phyloP scores from a whole-genome alignment of 2,797 vertebrate species.

The Manis pentadactyla region DNA sequence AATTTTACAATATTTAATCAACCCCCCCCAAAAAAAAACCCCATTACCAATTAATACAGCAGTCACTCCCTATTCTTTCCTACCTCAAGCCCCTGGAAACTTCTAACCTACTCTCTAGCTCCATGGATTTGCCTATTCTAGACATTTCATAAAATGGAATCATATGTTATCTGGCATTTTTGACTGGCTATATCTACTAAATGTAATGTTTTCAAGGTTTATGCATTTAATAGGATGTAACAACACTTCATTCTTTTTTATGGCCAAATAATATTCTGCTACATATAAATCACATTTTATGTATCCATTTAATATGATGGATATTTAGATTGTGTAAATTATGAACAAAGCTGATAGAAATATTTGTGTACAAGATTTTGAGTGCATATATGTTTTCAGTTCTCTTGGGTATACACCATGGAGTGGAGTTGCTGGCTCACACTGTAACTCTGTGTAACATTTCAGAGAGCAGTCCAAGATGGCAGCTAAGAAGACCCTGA shows the following conservation, averaged over 20 bases:
- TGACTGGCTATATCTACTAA: neutral
- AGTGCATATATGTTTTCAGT: neutral
- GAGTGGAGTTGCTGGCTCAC: neutral
- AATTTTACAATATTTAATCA: neutral
- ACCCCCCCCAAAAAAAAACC: neutral
- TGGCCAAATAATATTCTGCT: neutral
- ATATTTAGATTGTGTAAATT: neutral
- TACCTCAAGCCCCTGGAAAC: neutral
- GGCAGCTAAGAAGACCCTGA: neutral
- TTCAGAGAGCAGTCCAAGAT: neutral
- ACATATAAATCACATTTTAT: neutral
- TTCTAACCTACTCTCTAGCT: neutral
- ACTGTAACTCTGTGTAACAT: neutral
- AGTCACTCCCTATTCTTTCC: neutral
- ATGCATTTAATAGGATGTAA: neutral
- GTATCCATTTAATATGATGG: neutral
- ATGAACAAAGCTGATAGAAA: neutral
- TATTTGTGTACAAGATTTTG: neutral
- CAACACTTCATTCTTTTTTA: neutral
- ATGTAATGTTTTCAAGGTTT: neutral
- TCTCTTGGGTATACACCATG: neutral
- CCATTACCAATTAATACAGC: neutral
- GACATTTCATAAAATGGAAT: neutral
- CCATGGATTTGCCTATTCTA: neutral
- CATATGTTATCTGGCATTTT: neutral